Evolutionary conservation across 2,113 vertebrate genomes (phyloP).

Genomic region (Corapipo altera): DNA sequence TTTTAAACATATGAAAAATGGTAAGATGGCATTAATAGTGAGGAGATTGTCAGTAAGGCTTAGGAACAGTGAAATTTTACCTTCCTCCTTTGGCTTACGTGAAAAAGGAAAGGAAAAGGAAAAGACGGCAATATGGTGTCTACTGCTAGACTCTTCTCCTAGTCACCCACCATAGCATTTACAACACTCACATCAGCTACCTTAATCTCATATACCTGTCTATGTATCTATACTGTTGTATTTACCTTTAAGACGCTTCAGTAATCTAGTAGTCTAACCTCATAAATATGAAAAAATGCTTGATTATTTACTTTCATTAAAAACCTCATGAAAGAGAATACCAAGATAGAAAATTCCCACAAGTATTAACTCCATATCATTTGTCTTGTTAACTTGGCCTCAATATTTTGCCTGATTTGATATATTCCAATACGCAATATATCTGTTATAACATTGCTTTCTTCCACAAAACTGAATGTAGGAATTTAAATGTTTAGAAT

Average conservation of each 20-base stretch:
- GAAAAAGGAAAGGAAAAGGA: neutral
- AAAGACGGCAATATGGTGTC: accelerated
- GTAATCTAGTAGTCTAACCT: neutral
- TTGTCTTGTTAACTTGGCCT: neutral
- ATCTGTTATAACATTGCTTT: neutral
- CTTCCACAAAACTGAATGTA: neutral
- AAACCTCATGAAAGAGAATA: neutral
- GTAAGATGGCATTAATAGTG: neutral
- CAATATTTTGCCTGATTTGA: neutral
- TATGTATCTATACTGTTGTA: neutral
- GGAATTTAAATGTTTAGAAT: neutral
- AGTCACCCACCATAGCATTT: neutral
- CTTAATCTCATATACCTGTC: neutral
- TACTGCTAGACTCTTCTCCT: neutral
- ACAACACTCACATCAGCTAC: neutral
- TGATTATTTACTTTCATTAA: neutral
- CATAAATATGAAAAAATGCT: neutral
- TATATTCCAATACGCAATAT: neutral
- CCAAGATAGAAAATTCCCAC: neutral
- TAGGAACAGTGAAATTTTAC: neutral
- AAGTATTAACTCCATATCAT: neutral
- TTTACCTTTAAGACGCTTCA: neutral
- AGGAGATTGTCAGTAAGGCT: neutral
- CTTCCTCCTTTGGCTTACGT: neutral
- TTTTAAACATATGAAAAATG: neutral